A percentile compares a stretch with the other conserved stretches of the same genome.
These are phyloP conservation scores for Quadriops clusia DNA, from an alignment of 2,888 invertebrate species.

Conservation along the genomic window DNA sequence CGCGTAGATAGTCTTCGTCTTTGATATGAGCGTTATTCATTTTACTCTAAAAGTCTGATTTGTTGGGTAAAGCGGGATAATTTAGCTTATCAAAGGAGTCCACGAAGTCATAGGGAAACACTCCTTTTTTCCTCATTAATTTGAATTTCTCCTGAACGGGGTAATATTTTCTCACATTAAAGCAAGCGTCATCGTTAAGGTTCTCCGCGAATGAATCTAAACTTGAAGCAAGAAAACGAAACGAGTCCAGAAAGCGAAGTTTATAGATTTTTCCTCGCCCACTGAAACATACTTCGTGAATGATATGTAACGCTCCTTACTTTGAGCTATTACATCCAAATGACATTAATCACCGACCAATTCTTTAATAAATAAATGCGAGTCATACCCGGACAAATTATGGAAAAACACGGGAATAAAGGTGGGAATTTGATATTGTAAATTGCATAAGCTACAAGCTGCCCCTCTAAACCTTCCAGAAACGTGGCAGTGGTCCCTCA, in stretches of 20 bases:
- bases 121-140: conserved; percentile 19
- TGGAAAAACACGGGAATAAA: conserved; percentile 19
- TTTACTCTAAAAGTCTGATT: too few species aligned
- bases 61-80: too few species aligned
- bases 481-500: conserved; percentile 13
- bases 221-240: conserved; percentile 17
- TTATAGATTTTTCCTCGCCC: too few species aligned
- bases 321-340: conserved; percentile 20
- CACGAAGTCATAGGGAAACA: conserved; percentile 25
- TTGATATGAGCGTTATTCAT: too few species aligned
- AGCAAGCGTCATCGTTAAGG: conserved; percentile 8
- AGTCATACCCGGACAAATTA: conserved; percentile 22
- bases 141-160: conserved; percentile 12
- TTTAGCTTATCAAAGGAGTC: conserved; percentile 13
- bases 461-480: conserved; percentile 20
- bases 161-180: conserved; percentile 10
- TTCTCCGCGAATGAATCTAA: conserved; percentile 15
- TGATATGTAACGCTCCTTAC: conserved; percentile 25
- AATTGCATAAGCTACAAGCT: conserved; percentile 18
- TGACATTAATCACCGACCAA: conserved; percentile 18
- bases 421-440: conserved; percentile 16
- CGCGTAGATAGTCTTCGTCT: too few species aligned
- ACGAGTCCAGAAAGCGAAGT: conserved; percentile 18
- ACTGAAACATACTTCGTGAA: conserved; percentile 20
- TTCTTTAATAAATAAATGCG: conserved; percentile 23